Percentiles rank a stretch among this genome's conserved stretches.
phyloP scores from a whole-genome alignment of 2,797 vertebrate species.

The Rhinoraja longicauda region DNA sequence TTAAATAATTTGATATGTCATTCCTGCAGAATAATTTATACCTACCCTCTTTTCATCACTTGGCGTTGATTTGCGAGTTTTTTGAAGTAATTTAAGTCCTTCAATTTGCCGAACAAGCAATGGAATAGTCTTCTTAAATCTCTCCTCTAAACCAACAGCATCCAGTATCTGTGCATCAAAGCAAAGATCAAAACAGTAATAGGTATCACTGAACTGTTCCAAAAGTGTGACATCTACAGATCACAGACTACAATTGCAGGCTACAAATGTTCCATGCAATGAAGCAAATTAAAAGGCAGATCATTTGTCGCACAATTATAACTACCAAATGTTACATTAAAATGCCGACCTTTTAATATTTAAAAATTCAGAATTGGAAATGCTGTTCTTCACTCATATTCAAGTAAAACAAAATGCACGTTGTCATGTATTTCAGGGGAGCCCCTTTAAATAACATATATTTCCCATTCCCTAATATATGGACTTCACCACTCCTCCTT shows the following conservation, averaged over 20 bases:
- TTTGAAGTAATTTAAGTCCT: conserved; percentile 84
- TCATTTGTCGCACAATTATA: not conserved
- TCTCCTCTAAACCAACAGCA: conserved; percentile 81
- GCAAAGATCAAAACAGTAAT: not conserved
- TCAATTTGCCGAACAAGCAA: conserved; percentile 89
- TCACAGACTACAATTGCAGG: not conserved
- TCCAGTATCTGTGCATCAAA: conserved; percentile 73
- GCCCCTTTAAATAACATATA: too few relatives aligned
- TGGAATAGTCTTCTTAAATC: conserved; percentile 85
- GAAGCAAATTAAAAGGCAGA: not conserved
- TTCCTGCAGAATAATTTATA: not conserved
- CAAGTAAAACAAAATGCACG: too few relatives aligned
- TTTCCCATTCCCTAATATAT: too few relatives aligned
- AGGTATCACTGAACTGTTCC: not conserved
- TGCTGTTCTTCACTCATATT: not conserved
- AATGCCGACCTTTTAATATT: not conserved
- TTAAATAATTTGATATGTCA: not conserved
- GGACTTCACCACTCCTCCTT: too few relatives aligned
- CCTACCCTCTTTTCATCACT: conserved; percentile 82
- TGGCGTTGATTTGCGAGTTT: conserved; percentile 74
- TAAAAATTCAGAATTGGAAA: not conserved
- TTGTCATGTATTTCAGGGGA: too few relatives aligned
- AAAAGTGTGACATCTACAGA: not conserved
- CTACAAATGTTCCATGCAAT: not conserved
- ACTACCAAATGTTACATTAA: not conserved